These are phyloP conservation scores for Falco rusticolus DNA, from an alignment of 2,797 vertebrate species.

Conservation along the genomic window DNA sequence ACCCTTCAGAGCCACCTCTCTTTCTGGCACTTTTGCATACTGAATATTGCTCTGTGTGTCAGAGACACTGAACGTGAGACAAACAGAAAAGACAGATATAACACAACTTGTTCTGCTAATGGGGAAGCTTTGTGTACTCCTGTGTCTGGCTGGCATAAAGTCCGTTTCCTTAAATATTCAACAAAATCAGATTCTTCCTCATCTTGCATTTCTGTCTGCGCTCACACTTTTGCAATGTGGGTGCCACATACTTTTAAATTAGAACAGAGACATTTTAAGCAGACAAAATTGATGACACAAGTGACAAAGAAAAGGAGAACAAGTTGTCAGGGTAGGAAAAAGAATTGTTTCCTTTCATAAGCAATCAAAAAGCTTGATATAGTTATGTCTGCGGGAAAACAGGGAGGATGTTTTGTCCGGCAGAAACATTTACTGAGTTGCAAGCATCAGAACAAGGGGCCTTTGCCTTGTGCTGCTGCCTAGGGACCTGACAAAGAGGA, in stretches of 20 bases:
- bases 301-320: not conserved
- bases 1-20: not conserved
- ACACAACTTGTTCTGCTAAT: not conserved
- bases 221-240: not conserved
- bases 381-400: not conserved
- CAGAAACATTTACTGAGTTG: not conserved
- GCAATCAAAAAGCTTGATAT: not conserved
- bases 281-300: not conserved
- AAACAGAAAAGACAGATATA: not conserved
- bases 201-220: not conserved
- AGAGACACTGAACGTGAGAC: not conserved
- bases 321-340: not conserved
- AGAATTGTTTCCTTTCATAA: not conserved
- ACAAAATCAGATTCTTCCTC: not conserved
- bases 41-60: not conserved
- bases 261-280: not conserved
- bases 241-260: not conserved
- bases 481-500: slow-evolving; percentile 4
- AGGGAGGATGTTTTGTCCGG: not conserved
- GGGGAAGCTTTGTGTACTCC: not conserved
- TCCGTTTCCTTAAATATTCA: not conserved
- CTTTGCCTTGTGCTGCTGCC: not conserved
- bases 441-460: not conserved
- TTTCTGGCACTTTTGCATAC: not conserved
- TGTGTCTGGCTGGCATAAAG: not conserved